A percentile compares a stretch with the other conserved stretches of the same genome.
These are phyloP conservation scores for Thryonomys swinderianus DNA, from an alignment of 2,113 vertebrate species.

Conservation along the genomic window DNA sequence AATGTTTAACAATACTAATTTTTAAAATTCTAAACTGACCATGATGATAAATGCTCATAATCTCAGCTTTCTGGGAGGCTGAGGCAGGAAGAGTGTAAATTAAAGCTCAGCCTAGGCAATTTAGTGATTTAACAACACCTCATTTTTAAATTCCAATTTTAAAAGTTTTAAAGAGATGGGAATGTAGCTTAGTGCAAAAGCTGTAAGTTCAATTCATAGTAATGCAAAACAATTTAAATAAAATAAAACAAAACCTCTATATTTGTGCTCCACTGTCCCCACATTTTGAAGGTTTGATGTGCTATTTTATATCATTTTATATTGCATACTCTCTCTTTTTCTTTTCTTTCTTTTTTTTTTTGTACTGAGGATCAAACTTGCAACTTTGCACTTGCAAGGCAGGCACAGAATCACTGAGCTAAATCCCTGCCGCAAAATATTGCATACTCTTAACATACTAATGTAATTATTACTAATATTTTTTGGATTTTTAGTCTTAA, in stretches of 20 bases:
- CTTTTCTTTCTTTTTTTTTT: no score
- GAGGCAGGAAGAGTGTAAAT: not conserved
- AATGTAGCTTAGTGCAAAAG: not conserved
- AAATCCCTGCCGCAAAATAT: not conserved
- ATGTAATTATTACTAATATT: not conserved
- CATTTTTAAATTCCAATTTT: not conserved
- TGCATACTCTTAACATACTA: not conserved
- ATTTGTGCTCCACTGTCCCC: not conserved
- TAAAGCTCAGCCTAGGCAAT: not conserved
- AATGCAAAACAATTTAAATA: not conserved
- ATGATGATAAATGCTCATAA: not conserved
- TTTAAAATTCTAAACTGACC: not conserved
- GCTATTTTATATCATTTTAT: not conserved
- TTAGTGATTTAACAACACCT: not conserved
- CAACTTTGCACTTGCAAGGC: no score
- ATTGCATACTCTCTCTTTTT: not conserved
- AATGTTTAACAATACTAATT: not conserved
- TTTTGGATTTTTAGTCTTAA: not conserved
- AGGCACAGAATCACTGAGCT: no score
- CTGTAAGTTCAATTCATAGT: not conserved
- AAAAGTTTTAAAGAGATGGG: not conserved
- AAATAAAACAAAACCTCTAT: not conserved
- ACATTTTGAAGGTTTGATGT: not conserved
- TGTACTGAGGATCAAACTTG: no score
- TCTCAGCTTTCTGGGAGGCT: not conserved